Conservation (phyloP, 2,888 invertebrate genomes). For the Apomyelois bistriatella region DNA sequence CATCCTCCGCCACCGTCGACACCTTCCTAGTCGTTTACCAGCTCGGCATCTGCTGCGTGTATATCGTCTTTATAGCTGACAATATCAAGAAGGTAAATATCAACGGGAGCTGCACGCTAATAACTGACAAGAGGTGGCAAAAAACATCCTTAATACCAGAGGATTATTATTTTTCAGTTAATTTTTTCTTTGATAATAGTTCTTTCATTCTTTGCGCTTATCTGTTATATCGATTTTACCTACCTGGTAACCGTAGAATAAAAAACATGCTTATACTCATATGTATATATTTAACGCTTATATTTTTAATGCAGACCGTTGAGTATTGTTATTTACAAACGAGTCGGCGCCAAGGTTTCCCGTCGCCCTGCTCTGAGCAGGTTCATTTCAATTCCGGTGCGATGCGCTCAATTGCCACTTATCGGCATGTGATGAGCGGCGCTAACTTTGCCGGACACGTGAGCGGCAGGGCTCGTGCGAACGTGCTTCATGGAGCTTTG, state of each 20-base stretch:
- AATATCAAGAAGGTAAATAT: constrained; percentile 84
- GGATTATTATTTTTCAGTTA: no score
- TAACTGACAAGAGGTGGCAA: no score
- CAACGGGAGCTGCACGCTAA: not conserved
- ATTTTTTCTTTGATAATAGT: no score
- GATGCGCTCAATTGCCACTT: constrained; percentile 3
- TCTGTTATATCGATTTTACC: no score
- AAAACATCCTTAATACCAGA: no score
- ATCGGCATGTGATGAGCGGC: not conserved
- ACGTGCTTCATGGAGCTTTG: not conserved
- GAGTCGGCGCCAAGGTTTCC: no score
- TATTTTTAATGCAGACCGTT: no score
- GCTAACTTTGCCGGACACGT: not conserved
- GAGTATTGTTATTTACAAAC: no score
- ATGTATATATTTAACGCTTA: no score
- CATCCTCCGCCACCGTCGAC: constrained; percentile 82
- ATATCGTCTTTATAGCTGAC: constrained; percentile 94
- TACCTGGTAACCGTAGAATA: no score
- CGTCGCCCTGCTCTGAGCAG: not conserved
- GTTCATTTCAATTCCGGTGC: not conserved
- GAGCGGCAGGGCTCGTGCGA: not conserved
- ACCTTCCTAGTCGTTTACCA: constrained; percentile 89
- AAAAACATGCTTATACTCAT: no score
- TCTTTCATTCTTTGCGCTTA: no score
- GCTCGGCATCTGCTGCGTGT: constrained; percentile 97